Conservation (phyloP, 2,888 invertebrate genomes). For the Cyclophora punctaria region DNA sequence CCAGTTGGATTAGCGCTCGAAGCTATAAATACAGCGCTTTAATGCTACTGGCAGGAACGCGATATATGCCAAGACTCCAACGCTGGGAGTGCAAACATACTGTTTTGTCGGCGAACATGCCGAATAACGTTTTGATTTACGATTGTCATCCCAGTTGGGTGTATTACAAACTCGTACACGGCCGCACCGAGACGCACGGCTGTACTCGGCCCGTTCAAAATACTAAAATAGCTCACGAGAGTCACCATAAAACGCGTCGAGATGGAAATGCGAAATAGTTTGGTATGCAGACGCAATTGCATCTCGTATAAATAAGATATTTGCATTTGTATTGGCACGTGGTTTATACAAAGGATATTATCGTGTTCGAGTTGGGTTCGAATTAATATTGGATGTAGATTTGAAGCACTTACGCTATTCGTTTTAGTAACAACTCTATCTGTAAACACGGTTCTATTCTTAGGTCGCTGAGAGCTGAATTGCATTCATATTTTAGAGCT, state of each 20-base stretch:
- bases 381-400: too few species aligned
- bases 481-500: too few species aligned
- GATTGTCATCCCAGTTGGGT: slow-evolving; percentile 21
- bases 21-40: slow-evolving; percentile 47
- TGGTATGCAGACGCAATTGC: slow-evolving; percentile 10
- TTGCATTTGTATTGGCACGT: slow-evolving; percentile 7
- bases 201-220: slow-evolving; percentile 6
- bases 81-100: slow-evolving; percentile 18
- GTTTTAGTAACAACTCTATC: too few species aligned
- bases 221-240: slow-evolving; percentile 10
- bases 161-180: slow-evolving; percentile 10
- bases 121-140: slow-evolving; percentile 24
- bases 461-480: too few species aligned
- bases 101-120: slow-evolving; percentile 19
- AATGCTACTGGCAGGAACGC: slow-evolving; percentile 40
- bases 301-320: slow-evolving; percentile 13
- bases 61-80: slow-evolving; percentile 16
- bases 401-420: too few species aligned
- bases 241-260: slow-evolving; percentile 3
- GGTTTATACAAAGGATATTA: too few species aligned
- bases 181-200: slow-evolving; percentile 7
- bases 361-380: too few species aligned
- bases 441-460: too few species aligned
- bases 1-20: slow-evolving; percentile 30
- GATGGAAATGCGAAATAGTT: slow-evolving; percentile 12